These are phyloP conservation scores for Phymastichus coffea DNA, from an alignment of 1,140 invertebrate species.

Conservation along the genomic window DNA sequence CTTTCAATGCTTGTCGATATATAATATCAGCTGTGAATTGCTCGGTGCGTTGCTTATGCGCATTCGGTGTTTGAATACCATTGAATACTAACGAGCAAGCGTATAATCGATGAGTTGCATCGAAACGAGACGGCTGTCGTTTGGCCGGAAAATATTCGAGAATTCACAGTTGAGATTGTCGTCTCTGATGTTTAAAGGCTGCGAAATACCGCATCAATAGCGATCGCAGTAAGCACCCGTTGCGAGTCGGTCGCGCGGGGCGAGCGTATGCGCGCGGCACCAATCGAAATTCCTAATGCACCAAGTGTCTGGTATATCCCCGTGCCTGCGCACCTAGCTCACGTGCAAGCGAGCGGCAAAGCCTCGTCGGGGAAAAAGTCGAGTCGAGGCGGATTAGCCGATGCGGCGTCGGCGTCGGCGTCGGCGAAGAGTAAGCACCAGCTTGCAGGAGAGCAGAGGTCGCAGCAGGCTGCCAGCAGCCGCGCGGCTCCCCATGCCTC, in stretches of 20 bases:
- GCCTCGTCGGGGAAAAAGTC: conserved; percentile 22
- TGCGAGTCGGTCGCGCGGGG: background rate
- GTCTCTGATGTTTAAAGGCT: conserved; percentile 18
- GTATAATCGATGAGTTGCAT: no score
- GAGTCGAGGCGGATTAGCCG: conserved; percentile 20
- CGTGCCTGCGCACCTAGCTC: conserved; percentile 21
- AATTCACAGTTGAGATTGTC: conserved; percentile 2
- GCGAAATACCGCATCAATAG: conserved; percentile 2
- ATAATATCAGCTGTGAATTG: conserved; percentile 5
- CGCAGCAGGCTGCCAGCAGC: no score
- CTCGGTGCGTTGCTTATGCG: no score
- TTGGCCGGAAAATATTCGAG: background rate
- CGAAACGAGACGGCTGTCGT: no score
- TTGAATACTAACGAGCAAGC: no score
- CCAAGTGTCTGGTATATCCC: no score
- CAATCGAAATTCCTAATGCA: conserved; percentile 26
- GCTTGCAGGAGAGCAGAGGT: no score
- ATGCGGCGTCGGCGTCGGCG: no score
- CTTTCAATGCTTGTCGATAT: conserved; percentile 11
- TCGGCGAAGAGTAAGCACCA: no score
- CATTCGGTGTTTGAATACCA: no score
- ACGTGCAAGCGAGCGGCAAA: conserved; percentile 26
- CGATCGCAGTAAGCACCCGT: background rate
- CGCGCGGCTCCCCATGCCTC: no score
- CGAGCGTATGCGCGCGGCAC: background rate